A percentile compares a stretch with the other conserved stretches of the same genome.
These are phyloP conservation scores for Rissa tridactyla DNA, from an alignment of 2,113 vertebrate genomes.

Conservation along the genomic window DNA sequence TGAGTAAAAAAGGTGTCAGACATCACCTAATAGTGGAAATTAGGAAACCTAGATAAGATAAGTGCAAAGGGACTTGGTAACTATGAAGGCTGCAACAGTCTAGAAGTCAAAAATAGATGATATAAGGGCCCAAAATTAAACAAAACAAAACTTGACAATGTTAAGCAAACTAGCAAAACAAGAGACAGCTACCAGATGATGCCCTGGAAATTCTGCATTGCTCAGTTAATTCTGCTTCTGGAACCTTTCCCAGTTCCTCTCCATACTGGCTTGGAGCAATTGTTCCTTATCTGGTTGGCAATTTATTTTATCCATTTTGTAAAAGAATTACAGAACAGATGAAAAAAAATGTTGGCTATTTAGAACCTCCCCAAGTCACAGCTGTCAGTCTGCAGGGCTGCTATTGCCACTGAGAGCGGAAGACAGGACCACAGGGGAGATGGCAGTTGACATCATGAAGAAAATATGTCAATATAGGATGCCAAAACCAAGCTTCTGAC, in stretches of 20 bases:
- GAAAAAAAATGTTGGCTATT: not conserved
- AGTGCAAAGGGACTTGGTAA: slow-evolving; percentile 38
- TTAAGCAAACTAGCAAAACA: not conserved
- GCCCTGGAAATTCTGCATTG: not conserved
- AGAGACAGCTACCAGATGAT: not conserved
- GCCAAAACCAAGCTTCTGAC: slow-evolving; percentile 29
- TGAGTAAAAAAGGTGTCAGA: slow-evolving; percentile 67
- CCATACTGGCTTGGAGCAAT: not conserved
- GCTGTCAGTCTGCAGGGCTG: not conserved
- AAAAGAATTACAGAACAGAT: not conserved
- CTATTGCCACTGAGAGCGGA: not conserved
- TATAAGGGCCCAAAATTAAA: not conserved
- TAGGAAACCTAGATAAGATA: slow-evolving; percentile 73
- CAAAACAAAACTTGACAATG: not conserved
- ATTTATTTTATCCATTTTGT: not conserved
- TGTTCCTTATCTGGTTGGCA: slow-evolving; percentile 19
- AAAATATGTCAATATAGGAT: not conserved
- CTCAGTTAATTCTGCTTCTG: not conserved
- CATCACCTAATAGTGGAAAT: slow-evolving; percentile 76
- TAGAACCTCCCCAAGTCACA: not conserved
- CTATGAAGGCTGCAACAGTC: not conserved
- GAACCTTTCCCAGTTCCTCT: not conserved
- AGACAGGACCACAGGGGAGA: not conserved
- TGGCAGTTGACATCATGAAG: not conserved
- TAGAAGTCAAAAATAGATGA: not conserved